Evolutionary conservation across 1,140 invertebrate species (phyloP).

Genomic region (Drosophila ambigua): DNA sequence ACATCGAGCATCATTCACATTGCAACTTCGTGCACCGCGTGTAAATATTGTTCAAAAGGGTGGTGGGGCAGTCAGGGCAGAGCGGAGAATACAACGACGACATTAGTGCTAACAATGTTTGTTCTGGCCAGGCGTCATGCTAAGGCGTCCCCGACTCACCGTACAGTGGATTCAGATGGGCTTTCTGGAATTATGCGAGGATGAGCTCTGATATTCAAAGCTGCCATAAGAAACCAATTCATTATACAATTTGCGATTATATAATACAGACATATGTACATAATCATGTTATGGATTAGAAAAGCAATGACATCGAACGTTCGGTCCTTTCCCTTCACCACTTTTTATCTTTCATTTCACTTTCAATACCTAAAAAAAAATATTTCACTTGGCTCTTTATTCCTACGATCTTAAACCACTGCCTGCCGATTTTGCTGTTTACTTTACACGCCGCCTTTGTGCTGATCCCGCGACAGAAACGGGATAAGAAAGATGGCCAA

Average conservation of each 20-base stretch:
- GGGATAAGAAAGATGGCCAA: conserved; percentile 1
- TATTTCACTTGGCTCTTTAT: background rate
- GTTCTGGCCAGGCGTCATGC: conserved; percentile 69
- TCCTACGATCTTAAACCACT: conserved; percentile 12
- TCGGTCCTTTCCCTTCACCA: too few relatives aligned
- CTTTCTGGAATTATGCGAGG: too few relatives aligned
- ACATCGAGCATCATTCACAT: conserved; percentile 62
- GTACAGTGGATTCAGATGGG: conserved; percentile 12
- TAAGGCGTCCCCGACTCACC: conserved; percentile 20
- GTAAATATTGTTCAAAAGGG: conserved; percentile 68
- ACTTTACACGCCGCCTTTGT: conserved; percentile 73
- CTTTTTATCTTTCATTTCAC: too few relatives aligned
- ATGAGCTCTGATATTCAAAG: too few relatives aligned
- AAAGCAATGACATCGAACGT: background rate
- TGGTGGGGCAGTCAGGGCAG: background rate
- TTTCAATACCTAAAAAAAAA: background rate
- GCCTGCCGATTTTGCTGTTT: conserved; percentile 56
- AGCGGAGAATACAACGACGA: conserved; percentile 56
- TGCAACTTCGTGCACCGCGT: conserved; percentile 76
- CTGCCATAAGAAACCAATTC: too few relatives aligned
- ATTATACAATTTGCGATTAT: too few relatives aligned
- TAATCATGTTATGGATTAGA: background rate
- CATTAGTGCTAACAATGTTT: conserved; percentile 81
- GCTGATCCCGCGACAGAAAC: conserved; percentile 65
- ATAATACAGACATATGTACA: too few relatives aligned